These are phyloP conservation scores for Bolinopsis microptera DNA, from an alignment of 37 sponge, comb jelly and placozoan genomes.

Conservation along the genomic window DNA sequence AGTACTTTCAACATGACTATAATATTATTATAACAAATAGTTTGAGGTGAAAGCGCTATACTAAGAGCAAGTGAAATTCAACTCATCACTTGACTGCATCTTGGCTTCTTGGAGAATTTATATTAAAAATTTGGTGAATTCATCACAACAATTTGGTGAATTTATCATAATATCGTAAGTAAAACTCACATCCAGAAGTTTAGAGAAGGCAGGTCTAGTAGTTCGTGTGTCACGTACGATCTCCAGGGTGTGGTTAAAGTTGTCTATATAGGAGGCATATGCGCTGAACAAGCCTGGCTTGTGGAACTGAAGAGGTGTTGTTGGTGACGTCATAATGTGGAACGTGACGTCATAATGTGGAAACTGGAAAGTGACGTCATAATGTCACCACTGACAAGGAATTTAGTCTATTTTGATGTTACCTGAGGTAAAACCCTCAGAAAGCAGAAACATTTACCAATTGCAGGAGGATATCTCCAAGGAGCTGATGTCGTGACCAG, in stretches of 20 bases:
- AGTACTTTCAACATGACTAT: too few relatives aligned
- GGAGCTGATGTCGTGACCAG: background rate
- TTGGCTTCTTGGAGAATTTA: too few relatives aligned
- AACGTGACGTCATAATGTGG: background rate
- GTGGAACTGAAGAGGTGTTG: slow-evolving; percentile 29
- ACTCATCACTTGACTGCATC: too few relatives aligned
- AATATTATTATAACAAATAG: too few relatives aligned
- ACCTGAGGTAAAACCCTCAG: background rate
- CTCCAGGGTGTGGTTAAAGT: slow-evolving; percentile 26
- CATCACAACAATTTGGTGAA: too few relatives aligned
- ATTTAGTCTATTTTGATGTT: too few relatives aligned
- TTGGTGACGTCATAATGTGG: background rate
- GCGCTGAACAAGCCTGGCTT: slow-evolving; percentile 16
- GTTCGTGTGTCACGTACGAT: background rate
- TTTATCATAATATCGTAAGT: too few relatives aligned
- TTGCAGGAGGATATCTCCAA: slow-evolving; percentile 28
- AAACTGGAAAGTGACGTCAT: background rate
- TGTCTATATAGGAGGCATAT: slow-evolving; percentile 17
- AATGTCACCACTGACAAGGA: too few relatives aligned
- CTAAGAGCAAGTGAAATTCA: too few relatives aligned
- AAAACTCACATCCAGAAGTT: slow-evolving; percentile 26
- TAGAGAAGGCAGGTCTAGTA: slow-evolving; percentile 27
- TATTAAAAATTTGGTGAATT: too few relatives aligned
- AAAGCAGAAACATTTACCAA: background rate
- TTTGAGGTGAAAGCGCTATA: too few relatives aligned